phyloP scores from a whole-genome alignment of 2,797 vertebrate genomes.

The Enteromius thamalakanensis region DNA sequence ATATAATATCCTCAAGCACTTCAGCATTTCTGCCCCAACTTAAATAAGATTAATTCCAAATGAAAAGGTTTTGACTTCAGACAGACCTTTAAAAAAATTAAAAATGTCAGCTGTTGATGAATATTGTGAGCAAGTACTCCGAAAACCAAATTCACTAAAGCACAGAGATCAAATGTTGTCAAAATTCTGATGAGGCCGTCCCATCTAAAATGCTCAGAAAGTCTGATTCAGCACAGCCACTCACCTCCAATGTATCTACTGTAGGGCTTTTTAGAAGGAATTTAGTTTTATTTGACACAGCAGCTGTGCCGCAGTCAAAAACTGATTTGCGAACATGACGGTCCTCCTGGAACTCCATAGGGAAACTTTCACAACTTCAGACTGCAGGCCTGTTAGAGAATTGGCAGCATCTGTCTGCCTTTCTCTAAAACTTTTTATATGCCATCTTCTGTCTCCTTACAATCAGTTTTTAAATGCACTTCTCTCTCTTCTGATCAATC shows the following conservation, averaged over 20 bases:
- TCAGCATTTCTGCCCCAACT: not conserved
- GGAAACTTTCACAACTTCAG: constrained; percentile 25
- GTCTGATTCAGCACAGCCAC: constrained; percentile 10
- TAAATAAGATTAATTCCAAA: not conserved
- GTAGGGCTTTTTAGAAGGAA: not conserved
- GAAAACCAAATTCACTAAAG: not conserved
- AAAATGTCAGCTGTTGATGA: not conserved
- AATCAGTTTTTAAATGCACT: constrained; percentile 54
- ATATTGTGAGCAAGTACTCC: not conserved
- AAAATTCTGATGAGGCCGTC: not conserved
- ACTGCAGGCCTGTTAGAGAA: constrained; percentile 27
- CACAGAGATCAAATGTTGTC: not conserved
- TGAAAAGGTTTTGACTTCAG: not conserved
- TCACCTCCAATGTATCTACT: not conserved
- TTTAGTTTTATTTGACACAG: not conserved
- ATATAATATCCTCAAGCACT: not conserved
- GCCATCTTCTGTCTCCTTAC: constrained; percentile 21
- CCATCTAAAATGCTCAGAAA: not conserved
- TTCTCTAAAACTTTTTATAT: constrained; percentile 34
- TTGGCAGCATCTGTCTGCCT: constrained; percentile 44
- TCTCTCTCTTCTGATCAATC: constrained; percentile 53
- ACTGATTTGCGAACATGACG: not conserved
- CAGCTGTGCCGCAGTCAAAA: constrained; percentile 18
- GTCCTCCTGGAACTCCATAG: constrained; percentile 2
- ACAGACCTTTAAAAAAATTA: not conserved